Conservation (phyloP, 2,888 invertebrate genomes). For the Flabesymbios commensalis region DNA sequence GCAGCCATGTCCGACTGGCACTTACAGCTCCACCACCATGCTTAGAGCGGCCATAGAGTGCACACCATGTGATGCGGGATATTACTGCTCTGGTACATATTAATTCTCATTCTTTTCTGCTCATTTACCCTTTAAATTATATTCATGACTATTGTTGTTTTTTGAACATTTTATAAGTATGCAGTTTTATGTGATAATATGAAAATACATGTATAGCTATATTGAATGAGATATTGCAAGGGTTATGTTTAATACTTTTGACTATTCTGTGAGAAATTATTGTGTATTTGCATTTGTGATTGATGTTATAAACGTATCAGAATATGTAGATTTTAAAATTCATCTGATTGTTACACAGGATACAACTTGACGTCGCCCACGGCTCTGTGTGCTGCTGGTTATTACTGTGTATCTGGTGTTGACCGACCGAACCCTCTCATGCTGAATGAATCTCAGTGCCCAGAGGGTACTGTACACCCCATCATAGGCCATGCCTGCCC, state of each 20-base stretch:
- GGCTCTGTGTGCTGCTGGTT: constrained; percentile 50
- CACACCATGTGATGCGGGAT: constrained; percentile 48
- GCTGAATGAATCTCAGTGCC: constrained; percentile 52
- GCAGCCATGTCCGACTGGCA: constrained; percentile 55
- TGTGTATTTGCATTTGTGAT: too few relatives aligned
- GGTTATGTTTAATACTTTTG: too few relatives aligned
- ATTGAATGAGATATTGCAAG: too few relatives aligned
- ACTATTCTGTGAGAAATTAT: too few relatives aligned
- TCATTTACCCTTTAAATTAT: too few relatives aligned
- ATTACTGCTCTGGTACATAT: constrained; percentile 42
- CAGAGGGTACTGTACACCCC: constrained; percentile 49
- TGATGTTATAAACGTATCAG: too few relatives aligned
- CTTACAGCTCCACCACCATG: constrained; percentile 53
- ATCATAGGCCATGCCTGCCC: constrained; percentile 54
- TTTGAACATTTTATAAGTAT: too few relatives aligned
- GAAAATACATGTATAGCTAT: too few relatives aligned
- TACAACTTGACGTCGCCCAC: constrained; percentile 35
- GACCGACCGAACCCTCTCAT: constrained; percentile 50
- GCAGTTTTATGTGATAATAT: too few relatives aligned
- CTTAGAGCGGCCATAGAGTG: constrained; percentile 51
- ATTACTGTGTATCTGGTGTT: constrained; percentile 48
- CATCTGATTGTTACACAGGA: constrained; percentile 9
- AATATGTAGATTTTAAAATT: too few relatives aligned
- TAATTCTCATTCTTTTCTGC: too few relatives aligned
- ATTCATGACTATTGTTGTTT: too few relatives aligned